Evolutionary conservation across 2,888 invertebrate genomes (phyloP).

Genomic region (Taphrorychus bicolor): DNA sequence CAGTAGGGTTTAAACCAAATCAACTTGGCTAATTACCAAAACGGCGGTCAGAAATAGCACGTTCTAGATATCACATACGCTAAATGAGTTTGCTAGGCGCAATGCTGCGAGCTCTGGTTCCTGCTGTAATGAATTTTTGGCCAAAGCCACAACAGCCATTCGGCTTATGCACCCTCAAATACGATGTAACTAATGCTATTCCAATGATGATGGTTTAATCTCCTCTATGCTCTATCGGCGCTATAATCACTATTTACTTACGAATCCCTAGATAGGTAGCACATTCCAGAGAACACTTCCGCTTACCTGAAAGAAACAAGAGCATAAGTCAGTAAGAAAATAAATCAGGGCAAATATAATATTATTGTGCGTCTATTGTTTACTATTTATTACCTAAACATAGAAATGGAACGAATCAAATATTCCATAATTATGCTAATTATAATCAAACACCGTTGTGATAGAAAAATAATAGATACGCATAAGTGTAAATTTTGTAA

Average conservation of each 20-base stretch:
- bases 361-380: too few species aligned
- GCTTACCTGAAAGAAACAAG: neutral
- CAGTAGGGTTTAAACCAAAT: conserved; percentile 30
- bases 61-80: conserved; percentile 29
- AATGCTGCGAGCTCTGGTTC: conserved; percentile 20
- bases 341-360: too few species aligned
- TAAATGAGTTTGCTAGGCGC: conserved; percentile 28
- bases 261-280: too few species aligned
- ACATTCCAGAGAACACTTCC: too few species aligned
- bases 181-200: neutral
- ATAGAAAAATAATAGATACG: too few species aligned
- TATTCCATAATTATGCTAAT: too few species aligned
- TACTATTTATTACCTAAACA: too few species aligned
- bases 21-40: conserved; percentile 31
- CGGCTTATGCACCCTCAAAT: conserved; percentile 4
- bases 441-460: too few species aligned
- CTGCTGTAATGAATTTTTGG: conserved; percentile 24
- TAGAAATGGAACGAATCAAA: too few species aligned
- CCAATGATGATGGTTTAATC: neutral
- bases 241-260: neutral
- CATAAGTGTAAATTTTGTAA: too few species aligned
- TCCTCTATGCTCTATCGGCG: neutral
- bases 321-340: too few species aligned
- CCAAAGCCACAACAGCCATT: conserved; percentile 18
- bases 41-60: conserved; percentile 33